phyloP scores from a whole-genome alignment of 2,888 invertebrate genomes.

The Mermis nigrescens region DNA sequence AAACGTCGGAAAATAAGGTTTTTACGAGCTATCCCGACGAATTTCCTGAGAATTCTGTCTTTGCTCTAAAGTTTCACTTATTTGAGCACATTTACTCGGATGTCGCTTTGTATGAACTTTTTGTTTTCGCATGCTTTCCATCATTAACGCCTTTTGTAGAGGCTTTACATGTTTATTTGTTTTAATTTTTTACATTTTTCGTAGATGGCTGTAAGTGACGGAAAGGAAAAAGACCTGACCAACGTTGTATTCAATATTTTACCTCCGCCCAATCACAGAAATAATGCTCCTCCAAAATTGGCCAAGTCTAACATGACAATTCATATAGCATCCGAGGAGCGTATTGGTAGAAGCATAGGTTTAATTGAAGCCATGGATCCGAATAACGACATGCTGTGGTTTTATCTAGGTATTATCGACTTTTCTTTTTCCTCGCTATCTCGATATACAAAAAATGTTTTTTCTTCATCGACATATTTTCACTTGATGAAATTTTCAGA shows the following conservation, averaged over 20 bases:
- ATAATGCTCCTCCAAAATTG: slow-evolving; percentile 10
- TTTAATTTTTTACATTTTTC: slow-evolving; percentile 13
- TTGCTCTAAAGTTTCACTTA: no score
- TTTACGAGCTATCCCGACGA: no score
- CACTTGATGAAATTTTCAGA: no score
- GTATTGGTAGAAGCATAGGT: slow-evolving; percentile 19
- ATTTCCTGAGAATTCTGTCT: no score
- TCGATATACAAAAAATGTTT: not conserved
- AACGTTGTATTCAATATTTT: slow-evolving; percentile 39
- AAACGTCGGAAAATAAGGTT: no score
- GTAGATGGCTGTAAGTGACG: slow-evolving; percentile 12
- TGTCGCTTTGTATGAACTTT: no score
- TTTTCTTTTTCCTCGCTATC: not conserved
- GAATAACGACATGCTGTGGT: slow-evolving; percentile 72
- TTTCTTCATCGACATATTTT: no score
- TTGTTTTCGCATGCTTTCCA: no score
- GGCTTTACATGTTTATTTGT: slow-evolving; percentile 10
- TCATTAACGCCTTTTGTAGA: no score
- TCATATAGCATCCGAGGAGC: slow-evolving; percentile 42
- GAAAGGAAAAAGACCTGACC: slow-evolving; percentile 7
- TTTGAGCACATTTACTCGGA: no score
- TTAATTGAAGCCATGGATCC: slow-evolving; percentile 36
- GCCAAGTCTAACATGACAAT: not conserved
- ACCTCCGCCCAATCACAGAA: slow-evolving; percentile 31
- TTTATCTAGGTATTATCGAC: slow-evolving; percentile 44